These are phyloP conservation scores for Eueremaeus valkanovi DNA, from an alignment of 2,888 invertebrate genomes.

Conservation along the genomic window DNA sequence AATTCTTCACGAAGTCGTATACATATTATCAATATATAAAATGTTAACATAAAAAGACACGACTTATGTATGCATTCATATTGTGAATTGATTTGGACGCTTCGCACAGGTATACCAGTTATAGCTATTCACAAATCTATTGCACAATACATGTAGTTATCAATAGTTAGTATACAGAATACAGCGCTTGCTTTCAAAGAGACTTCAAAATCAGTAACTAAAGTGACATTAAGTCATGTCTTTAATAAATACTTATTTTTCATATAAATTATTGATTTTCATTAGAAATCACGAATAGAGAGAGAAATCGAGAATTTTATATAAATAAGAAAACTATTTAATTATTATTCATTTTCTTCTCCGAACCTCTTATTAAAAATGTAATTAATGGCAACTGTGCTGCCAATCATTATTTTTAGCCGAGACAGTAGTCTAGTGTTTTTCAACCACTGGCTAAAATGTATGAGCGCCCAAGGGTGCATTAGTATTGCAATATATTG, in stretches of 20 bases:
- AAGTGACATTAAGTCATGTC: conserved; percentile 4
- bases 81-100: neutral
- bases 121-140: neutral
- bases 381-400: no score
- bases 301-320: neutral
- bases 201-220: neutral
- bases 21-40: no score
- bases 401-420: no score
- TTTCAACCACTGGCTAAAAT: no score
- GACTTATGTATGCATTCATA: neutral
- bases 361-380: no score
- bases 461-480: no score
- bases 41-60: neutral
- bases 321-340: neutral
- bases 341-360: neutral
- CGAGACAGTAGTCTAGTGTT: no score
- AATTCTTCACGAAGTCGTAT: conserved; percentile 17
- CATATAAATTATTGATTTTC: neutral
- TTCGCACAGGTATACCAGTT: neutral
- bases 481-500: no score
- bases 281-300: neutral
- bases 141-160: neutral
- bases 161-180: neutral
- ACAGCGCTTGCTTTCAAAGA: neutral
- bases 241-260: conserved; percentile 19